These are phyloP conservation scores for Crotalus tigris DNA, from an alignment of 2,113 vertebrate genomes.

Conservation along the genomic window DNA sequence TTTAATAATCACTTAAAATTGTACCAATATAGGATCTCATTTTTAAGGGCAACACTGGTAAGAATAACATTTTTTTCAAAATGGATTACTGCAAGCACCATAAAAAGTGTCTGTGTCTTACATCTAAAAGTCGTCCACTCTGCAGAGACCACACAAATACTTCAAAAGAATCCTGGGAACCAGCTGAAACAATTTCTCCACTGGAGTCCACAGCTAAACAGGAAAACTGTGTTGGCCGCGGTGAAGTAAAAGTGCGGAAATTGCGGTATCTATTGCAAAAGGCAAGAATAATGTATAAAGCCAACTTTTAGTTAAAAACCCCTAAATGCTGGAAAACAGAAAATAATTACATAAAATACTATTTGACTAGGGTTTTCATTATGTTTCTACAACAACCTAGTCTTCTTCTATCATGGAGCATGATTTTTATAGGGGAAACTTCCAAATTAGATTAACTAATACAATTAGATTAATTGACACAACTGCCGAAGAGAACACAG, in stretches of 20 bases:
- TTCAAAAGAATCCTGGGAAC: conserved; percentile 93
- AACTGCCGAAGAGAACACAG: neutral
- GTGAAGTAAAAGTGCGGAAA: conserved; percentile 93
- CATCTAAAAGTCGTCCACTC: conserved; percentile 91
- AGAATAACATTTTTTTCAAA: neutral
- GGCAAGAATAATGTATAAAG: neutral
- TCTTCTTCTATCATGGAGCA: neutral
- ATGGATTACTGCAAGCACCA: neutral
- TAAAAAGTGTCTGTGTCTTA: conserved; percentile 48
- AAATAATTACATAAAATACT: neutral
- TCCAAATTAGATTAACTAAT: neutral
- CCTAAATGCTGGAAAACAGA: neutral
- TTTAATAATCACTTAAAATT: neutral
- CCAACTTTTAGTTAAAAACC: neutral
- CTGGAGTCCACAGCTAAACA: conserved; percentile 87
- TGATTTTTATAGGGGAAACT: neutral
- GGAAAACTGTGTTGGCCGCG: conserved; percentile 88
- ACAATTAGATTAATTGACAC: neutral
- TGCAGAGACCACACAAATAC: conserved; percentile 99
- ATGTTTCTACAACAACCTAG: neutral
- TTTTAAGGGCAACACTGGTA: no score
- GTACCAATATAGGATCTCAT: neutral
- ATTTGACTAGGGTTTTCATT: neutral
- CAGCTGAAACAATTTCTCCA: conserved; percentile 90
- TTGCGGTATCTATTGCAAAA: conserved; percentile 83